Evolutionary conservation across 2,797 vertebrate genomes (phyloP), one percentile per base, ranked within the genome.

Genomic region (Oreochromis grahami): DNA sequence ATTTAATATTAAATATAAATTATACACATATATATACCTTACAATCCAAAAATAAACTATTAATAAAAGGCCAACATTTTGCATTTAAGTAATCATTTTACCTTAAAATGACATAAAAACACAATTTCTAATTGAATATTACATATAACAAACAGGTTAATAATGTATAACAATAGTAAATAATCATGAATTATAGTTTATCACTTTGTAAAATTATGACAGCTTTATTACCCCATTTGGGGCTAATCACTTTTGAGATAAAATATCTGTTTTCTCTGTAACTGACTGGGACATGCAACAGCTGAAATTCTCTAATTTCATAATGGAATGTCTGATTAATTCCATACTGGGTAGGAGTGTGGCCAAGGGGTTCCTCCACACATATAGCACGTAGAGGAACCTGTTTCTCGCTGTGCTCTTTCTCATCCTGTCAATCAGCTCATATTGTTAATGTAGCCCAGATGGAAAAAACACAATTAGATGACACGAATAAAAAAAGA

Each of bases 361-460:
- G 26, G 26, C 26, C 26, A 26, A 26, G 26, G 26, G 26, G n/a
- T 21, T 52, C n/a, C 51, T 21, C 51, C 21, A 52, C 51, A 21
- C 10, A 4, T 50, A 9, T 5, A 5, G 17, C 50, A 52, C 5
- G 1, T 52, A 52, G 51, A 52, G 51, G 10, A 52, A 21, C 51
- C 32, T 32, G 32, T 38, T 36, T n/a, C 58, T 63, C 17, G 7
- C 17, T 2, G 2, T 11, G 19, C 60, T 79, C 45, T 82, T 52
- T 26, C 78, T 74, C 52, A 70, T 53, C 72, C 77, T 80, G 78
- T 81, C 74, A 87, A 87, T 96, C 94, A 88, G 72, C 93, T 91
- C 82, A 92, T 90, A 89, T 94, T 96, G 94, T 96, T 83, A 88
- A 93, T 92, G n/a, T 52, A 52, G 21, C 51, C n/a, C 51, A 52